Evolutionary conservation across 2,113 vertebrate genomes (phyloP).

Genomic region (Phocoena phocoena): DNA sequence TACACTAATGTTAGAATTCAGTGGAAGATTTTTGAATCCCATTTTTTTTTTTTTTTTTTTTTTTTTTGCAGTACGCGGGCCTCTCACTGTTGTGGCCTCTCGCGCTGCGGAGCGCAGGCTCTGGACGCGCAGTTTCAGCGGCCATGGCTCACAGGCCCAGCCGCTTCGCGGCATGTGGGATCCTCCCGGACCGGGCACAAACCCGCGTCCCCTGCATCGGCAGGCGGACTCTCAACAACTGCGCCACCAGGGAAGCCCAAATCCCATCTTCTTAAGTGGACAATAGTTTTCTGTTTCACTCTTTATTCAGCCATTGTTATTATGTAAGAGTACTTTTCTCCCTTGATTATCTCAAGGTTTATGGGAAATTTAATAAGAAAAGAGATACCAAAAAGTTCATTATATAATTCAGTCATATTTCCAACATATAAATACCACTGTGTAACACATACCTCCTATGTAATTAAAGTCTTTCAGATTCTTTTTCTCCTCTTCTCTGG

Average conservation of each 20-base stretch:
- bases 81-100: too few species aligned
- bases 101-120: too few species aligned
- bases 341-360: conserved; percentile 18
- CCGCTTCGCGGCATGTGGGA: too few species aligned
- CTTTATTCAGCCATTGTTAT: not conserved
- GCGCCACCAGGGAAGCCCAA: too few species aligned
- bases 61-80: too few species aligned
- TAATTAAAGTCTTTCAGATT: not conserved
- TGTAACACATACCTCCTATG: not conserved
- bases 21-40: conserved; percentile 60
- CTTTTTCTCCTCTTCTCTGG: not conserved
- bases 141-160: too few species aligned
- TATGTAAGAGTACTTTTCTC: not conserved
- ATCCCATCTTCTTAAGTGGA: conserved; percentile 56
- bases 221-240: too few species aligned
- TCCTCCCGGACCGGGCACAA: too few species aligned
- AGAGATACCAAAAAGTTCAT: not conserved
- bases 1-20: conserved; percentile 5
- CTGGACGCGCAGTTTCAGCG: too few species aligned
- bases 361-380: conserved; percentile 38
- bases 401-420: conserved; percentile 19
- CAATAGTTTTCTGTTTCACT: conserved; percentile 64
- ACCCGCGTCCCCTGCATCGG: too few species aligned
- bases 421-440: not conserved
- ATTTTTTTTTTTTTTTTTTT: not conserved